Base-by-base conservation (phyloP, 2,888 invertebrate species). In the Epirrita christyi region DNA sequence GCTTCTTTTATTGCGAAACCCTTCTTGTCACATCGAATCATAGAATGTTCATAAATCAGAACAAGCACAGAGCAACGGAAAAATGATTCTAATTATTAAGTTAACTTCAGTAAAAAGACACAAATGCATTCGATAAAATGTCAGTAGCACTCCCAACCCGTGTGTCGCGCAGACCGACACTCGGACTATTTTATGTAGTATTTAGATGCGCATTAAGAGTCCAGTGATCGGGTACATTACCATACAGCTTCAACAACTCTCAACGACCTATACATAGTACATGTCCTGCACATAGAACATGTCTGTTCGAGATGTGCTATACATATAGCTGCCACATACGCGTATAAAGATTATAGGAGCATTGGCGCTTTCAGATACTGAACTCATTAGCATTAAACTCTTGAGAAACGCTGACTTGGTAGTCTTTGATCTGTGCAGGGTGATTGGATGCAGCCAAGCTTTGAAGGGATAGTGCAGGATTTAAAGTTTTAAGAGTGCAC, bases 141-240 rank as follows among this genome's bases (percentile, higher is more conserved):
- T 38, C 48, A 58, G 44, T 36, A 55, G 50, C 50, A 40, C 55
- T 52, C 8, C n/a, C 4, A 14, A 41, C 0, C 80, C 51, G 78
- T 83, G 58, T 76, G 75, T 76, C 58, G 44, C 41, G 38, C 51
- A 38, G 53, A 48, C 57, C 69, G 61, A 63, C 71, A 67, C 67
- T 63, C 68, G 67, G 63, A 69, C 78, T 83, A 86, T 83, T 83
- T 83, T 84, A 84, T 84, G 76, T 86, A 81, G 79, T 86, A 88
- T 88, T 87, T 84, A 86, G 86, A 85, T 85, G 84, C 81, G 80
- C 86, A 84, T 85, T 88, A 88, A 85, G 83, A 82, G 84, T 85
- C 87, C 84, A 72, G 78, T 81, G 85, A 85, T 86, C 85, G 85
- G 75, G 76, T 80, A 78, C 85, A 88, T 88, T 88, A 87, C 83